Percentiles rank a stretch among this genome's conserved stretches.
Conservation (phyloP, 1,140 invertebrate species). For the Sycophaga agraensis region DNA sequence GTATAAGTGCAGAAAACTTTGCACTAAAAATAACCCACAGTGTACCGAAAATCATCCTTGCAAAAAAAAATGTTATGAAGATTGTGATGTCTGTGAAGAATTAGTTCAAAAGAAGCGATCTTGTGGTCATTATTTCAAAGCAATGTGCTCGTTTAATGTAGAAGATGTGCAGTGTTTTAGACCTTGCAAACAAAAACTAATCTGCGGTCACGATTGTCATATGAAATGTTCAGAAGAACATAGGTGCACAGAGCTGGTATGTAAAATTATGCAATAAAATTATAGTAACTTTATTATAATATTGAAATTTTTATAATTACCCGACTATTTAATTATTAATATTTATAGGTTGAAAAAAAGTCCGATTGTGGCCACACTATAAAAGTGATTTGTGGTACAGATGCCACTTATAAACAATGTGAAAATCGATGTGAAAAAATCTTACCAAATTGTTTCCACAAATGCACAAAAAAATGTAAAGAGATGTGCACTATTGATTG, state of each 20-base stretch:
- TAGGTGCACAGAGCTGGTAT: not conserved
- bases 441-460: not conserved
- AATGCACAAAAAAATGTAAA: not conserved
- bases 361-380: conserved; percentile 3
- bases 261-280: not conserved
- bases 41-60: conserved; percentile 52
- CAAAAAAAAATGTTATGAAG: conserved; percentile 54
- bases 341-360: conserved; percentile 1
- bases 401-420: not conserved
- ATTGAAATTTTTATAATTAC: too few relatives aligned
- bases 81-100: conserved; percentile 58
- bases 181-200: not conserved
- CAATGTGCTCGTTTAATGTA: conserved; percentile 5
- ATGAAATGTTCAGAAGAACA: not conserved
- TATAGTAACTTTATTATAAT: not conserved
- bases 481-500: not conserved
- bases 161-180: not conserved
- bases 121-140: conserved; percentile 49
- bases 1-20: not conserved
- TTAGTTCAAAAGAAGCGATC: conserved; percentile 51
- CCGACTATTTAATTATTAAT: too few relatives aligned
- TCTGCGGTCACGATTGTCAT: not conserved
- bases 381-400: not conserved
- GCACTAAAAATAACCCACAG: not conserved
- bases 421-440: not conserved